These are phyloP conservation scores for Spongia lamella DNA, from an alignment of 37 sponge, comb jelly and placozoan species.

Conservation along the genomic window DNA sequence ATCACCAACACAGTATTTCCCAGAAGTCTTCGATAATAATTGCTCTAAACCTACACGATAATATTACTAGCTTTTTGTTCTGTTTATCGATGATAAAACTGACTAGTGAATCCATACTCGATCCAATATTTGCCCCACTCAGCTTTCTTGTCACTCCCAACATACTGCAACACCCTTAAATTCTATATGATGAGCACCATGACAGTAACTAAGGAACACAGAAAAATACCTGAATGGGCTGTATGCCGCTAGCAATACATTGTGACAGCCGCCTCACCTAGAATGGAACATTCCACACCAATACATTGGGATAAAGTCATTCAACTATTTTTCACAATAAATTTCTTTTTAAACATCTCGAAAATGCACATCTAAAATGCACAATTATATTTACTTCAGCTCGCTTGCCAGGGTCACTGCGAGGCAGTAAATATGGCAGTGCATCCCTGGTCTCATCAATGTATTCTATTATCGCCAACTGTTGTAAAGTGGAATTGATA, in stretches of 20 bases:
- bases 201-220: too few species aligned
- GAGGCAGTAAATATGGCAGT: slow-evolving; percentile 71
- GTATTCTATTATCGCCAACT: slow-evolving; percentile 94
- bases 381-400: slow-evolving; percentile 54
- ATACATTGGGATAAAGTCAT: too few species aligned
- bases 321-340: too few species aligned
- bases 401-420: slow-evolving; percentile 57
- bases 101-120: slow-evolving; percentile 83
- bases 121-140: slow-evolving; percentile 98
- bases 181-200: slow-evolving; percentile 51
- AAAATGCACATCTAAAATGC: too few species aligned
- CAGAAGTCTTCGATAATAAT: slow-evolving; percentile 62
- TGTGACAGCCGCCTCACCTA: slow-evolving; percentile 72
- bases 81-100: background rate
- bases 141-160: slow-evolving; percentile 85
- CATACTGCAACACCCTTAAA: slow-evolving; percentile 82
- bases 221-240: slow-evolving; percentile 78
- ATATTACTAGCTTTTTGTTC: background rate
- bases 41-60: slow-evolving; percentile 77
- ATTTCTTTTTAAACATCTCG: too few species aligned
- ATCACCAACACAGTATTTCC: slow-evolving; percentile 96
- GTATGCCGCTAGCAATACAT: slow-evolving; percentile 75
- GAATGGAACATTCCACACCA: background rate
- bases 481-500: background rate
- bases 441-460: slow-evolving; percentile 88